phyloP scores from a whole-genome alignment of 2,113 vertebrate genomes.

The Melanerpes aurifrons region DNA sequence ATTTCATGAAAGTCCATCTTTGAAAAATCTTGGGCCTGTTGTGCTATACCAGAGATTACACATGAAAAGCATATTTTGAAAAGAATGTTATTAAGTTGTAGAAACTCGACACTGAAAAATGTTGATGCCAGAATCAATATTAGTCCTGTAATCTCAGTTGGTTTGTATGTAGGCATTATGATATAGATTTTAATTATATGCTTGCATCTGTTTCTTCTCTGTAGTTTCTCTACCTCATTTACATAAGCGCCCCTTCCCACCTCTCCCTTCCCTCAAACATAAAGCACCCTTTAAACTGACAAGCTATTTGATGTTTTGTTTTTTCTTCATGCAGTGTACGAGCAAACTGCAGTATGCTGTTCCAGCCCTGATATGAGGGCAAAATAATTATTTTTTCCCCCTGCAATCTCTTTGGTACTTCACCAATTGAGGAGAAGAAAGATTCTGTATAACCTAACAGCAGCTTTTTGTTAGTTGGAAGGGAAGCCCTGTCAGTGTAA shows the following conservation, averaged over 20 bases:
- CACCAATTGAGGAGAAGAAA: background rate
- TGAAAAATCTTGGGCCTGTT: background rate
- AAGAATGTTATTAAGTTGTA: background rate
- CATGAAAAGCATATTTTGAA: background rate
- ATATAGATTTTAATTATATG: conserved; percentile 37
- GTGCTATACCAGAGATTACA: conserved; percentile 12
- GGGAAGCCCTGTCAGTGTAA: background rate
- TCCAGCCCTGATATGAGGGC: conserved; percentile 16
- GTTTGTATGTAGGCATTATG: background rate
- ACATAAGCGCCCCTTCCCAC: background rate
- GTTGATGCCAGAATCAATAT: background rate
- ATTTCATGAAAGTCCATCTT: background rate
- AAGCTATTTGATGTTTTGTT: conserved; percentile 41
- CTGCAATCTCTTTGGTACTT: background rate
- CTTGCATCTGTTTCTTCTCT: conserved; percentile 14
- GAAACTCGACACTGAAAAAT: background rate
- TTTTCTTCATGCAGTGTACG: background rate
- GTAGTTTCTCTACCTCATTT: conserved; percentile 25
- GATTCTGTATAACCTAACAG: background rate
- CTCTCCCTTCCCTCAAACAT: background rate
- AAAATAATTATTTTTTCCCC: conserved; percentile 16
- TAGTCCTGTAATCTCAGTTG: background rate
- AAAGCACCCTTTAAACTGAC: background rate
- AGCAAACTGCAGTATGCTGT: background rate
- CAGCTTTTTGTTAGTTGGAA: background rate